These are phyloP conservation scores for Pelosia muscerda DNA, from an alignment of 2,888 invertebrate species.

Conservation along the genomic window DNA sequence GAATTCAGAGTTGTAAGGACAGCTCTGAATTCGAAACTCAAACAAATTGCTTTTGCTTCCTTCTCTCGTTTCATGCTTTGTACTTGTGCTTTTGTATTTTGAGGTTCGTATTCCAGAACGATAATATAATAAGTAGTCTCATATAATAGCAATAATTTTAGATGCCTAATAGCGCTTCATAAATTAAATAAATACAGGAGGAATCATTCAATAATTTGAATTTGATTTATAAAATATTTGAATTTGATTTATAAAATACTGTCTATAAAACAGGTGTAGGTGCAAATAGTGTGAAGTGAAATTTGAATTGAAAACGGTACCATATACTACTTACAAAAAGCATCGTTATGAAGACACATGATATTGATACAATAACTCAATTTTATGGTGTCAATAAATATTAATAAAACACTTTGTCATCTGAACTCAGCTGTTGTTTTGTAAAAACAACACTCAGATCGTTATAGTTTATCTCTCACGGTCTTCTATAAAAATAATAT, in stretches of 20 bases:
- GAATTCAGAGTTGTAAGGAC: not conserved
- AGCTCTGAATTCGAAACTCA: not conserved
- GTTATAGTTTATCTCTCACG: slow-evolving; percentile 5
- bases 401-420: slow-evolving; percentile 18
- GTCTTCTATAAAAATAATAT: slow-evolving; percentile 17
- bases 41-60: not conserved
- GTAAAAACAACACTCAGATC: slow-evolving; percentile 10
- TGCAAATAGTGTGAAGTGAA: too few species aligned
- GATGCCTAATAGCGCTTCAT: too few species aligned
- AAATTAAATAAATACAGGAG: not conserved
- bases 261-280: too few species aligned
- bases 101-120: too few species aligned
- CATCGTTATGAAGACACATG: not conserved
- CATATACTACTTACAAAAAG: not conserved
- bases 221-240: too few species aligned
- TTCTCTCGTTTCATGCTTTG: not conserved
- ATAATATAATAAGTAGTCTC: too few species aligned
- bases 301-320: too few species aligned
- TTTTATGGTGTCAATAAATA: slow-evolving; percentile 18
- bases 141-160: too few species aligned
- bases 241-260: too few species aligned
- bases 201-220: too few species aligned
- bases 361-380: slow-evolving; percentile 8
- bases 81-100: too few species aligned
- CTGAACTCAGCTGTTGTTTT: slow-evolving; percentile 14